These are phyloP conservation scores for Chrysodeixis includens DNA, from an alignment of 2,888 invertebrate genomes.

Conservation along the genomic window DNA sequence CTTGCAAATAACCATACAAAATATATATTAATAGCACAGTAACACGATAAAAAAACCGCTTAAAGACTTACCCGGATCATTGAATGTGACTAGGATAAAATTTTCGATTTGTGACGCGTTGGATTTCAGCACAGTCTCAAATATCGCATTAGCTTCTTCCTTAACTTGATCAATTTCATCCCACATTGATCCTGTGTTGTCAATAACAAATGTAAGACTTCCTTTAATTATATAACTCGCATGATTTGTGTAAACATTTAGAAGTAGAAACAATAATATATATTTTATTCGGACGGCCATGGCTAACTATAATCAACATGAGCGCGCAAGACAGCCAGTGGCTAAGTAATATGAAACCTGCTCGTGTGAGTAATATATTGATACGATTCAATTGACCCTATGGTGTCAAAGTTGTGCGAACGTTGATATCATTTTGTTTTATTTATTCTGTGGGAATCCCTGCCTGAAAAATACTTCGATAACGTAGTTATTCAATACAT, in stretches of 20 bases:
- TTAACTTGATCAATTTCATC: constrained; percentile 73
- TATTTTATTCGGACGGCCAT: constrained; percentile 27
- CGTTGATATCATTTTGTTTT: constrained; percentile 9
- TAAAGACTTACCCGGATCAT: constrained; percentile 74
- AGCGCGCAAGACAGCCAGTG: background rate
- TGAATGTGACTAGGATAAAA: constrained; percentile 77
- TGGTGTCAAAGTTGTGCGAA: constrained; percentile 32
- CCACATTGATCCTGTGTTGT: constrained; percentile 74
- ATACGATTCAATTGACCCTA: constrained; percentile 26
- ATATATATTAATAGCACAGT: no score
- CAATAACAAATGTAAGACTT: constrained; percentile 77
- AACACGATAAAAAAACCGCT: background rate
- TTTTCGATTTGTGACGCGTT: constrained; percentile 73
- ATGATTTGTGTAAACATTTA: constrained; percentile 16
- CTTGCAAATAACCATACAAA: no score
- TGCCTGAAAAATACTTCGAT: background rate
- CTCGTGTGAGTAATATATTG: constrained; percentile 22
- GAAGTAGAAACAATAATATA: constrained; percentile 10
- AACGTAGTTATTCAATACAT: no score
- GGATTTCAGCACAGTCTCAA: constrained; percentile 70
- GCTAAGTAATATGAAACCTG: constrained; percentile 10
- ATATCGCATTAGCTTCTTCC: constrained; percentile 64
- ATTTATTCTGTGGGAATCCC: constrained; percentile 29
- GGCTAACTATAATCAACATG: constrained; percentile 1
- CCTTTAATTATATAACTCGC: constrained; percentile 60